A percentile compares a stretch with the other conserved stretches of the same genome.
Evolutionary conservation across 2,797 vertebrate genomes (phyloP).

Genomic region (Lemur catta): DNA sequence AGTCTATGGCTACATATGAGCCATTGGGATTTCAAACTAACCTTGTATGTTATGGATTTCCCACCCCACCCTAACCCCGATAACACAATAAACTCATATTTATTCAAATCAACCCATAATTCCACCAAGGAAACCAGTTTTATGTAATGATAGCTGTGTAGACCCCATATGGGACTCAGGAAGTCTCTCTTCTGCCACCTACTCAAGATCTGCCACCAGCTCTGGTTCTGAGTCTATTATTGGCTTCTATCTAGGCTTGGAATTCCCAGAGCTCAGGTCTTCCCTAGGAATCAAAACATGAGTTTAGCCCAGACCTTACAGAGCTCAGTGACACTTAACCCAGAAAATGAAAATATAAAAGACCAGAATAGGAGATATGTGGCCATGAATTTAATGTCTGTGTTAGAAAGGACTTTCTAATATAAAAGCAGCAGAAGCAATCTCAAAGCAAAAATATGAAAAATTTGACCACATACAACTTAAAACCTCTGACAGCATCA

Average conservation of each 20-base stretch:
- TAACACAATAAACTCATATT: not conserved
- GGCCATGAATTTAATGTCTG: not conserved
- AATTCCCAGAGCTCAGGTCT: not conserved
- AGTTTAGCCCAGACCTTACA: not conserved
- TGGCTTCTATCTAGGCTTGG: not conserved
- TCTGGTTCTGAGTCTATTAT: accelerated
- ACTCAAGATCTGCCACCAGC: not conserved
- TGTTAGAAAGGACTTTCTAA: not conserved
- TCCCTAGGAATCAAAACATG: not conserved
- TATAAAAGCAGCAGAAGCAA: not conserved
- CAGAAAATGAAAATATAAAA: not conserved
- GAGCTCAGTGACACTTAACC: not conserved
- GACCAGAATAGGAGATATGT: not conserved
- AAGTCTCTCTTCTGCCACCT: not conserved
- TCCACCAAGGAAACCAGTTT: not conserved
- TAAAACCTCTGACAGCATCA: not conserved
- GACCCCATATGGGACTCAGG: not conserved
- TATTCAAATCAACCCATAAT: not conserved
- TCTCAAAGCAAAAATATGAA: not conserved
- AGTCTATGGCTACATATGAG: not conserved
- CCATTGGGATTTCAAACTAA: not conserved
- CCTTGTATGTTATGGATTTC: not conserved
- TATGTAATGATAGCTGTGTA: too few relatives aligned
- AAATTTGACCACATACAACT: not conserved
- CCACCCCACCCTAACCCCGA: not conserved